Base-by-base conservation (phyloP, 2,888 invertebrate species). In the Lamellibrachia satsuma region DNA sequence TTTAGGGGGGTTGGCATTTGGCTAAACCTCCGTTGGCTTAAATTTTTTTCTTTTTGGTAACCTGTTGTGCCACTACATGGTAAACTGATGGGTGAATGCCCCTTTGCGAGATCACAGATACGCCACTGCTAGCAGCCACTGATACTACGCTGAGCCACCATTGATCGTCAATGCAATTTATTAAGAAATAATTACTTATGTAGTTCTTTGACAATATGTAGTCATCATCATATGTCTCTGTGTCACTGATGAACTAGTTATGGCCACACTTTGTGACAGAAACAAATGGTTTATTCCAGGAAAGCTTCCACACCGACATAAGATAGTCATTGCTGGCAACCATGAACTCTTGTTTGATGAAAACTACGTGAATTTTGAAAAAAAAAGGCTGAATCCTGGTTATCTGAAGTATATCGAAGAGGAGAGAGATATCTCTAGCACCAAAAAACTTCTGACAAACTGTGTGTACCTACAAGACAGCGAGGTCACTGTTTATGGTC, bases 281-380 rank as follows among this genome's bases (percentile, higher is more conserved):
- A 75, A 75, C 75, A 75, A 75, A 75, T 75, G 22, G 6, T 75
- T 75, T 75, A 51, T 94, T 94, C 15, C 94, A 97, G 97, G 97
- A 90, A 97, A 97, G 90, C 96, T 98, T 94, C 98, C 98, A 3
- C 98, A 98, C 95, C 97, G 97, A 95, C 97, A 98, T 95, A 98
- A 98, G 97, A 97, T 98, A 93, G 98, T 98, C 0, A 98, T 98
- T 95, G 98, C 98, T 92, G 98, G 98, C 51, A 98, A 98, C 97
- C 98, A 98, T 96, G 98, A 98, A 95, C 96, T 98, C 91, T 98
- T 98, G 95, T 98, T 98, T 95, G 98, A 98, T 96, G 22, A 11
- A 75, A 15, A 15, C 22, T 75, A 75, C 22, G n/a, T 75, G 75
- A 15, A 15, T 75, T n/a, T 75, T 75, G 75, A 75, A 6, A n/a